phyloP scores from a whole-genome alignment of 2,888 invertebrate species.

The Anodontia alba region DNA sequence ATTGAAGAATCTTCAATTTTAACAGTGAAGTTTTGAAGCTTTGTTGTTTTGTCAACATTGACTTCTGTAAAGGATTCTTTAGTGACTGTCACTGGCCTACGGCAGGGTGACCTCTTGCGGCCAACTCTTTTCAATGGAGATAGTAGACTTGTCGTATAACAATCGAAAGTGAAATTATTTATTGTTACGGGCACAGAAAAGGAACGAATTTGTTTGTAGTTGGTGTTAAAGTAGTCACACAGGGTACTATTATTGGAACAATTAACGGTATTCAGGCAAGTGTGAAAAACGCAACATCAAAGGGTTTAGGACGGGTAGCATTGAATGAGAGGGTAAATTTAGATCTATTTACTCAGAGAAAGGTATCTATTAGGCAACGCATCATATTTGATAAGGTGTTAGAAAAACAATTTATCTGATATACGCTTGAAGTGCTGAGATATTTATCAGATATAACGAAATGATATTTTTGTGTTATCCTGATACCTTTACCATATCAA shows the following conservation, averaged over 20 bases:
- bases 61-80: neutral
- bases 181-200: slow-evolving; percentile 55
- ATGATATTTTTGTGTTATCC: no score
- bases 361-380: slow-evolving; percentile 56
- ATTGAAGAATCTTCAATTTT: no score
- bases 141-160: slow-evolving; percentile 46
- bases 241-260: slow-evolving; percentile 30
- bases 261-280: slow-evolving; percentile 36
- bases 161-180: slow-evolving; percentile 60
- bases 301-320: slow-evolving; percentile 16
- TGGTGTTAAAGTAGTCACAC: slow-evolving; percentile 60
- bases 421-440: neutral
- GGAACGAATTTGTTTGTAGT: slow-evolving; percentile 50
- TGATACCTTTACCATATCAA: no score
- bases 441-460: neutral
- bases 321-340: slow-evolving; percentile 6
- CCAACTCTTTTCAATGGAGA: slow-evolving; percentile 41
- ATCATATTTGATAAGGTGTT: slow-evolving; percentile 42
- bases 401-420: neutral
- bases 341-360: slow-evolving; percentile 57
- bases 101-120: slow-evolving; percentile 42
- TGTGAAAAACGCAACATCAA: slow-evolving; percentile 49
- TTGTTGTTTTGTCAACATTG: slow-evolving; percentile 1
- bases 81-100: slow-evolving; percentile 32
- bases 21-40: no score